Conservation (phyloP, 1,140 invertebrate species). For the Dysdera silvatica region DNA sequence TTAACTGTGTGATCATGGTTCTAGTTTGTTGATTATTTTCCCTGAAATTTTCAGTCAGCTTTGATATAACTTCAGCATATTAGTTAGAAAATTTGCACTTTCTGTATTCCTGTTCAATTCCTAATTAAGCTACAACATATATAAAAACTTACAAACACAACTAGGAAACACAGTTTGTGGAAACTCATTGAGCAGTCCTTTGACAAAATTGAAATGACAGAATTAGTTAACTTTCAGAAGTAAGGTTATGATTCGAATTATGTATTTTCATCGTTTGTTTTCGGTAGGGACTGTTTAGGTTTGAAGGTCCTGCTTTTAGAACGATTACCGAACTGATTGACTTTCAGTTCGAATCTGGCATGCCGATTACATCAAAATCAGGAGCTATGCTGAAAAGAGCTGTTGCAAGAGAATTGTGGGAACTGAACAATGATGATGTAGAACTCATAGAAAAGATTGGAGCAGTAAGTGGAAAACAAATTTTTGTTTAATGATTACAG, state of each 20-base stretch:
- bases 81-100: too few relatives aligned
- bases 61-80: too few relatives aligned
- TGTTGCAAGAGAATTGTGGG: conserved; percentile 83
- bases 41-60: too few relatives aligned
- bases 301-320: conserved; percentile 85
- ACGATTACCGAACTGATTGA: conserved; percentile 84
- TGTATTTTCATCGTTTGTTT: neutral
- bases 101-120: too few relatives aligned
- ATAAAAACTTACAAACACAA: too few relatives aligned
- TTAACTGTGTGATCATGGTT: too few relatives aligned
- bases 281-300: conserved; percentile 72
- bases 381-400: conserved; percentile 79
- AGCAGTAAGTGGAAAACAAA: conserved; percentile 54
- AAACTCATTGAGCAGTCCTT: too few relatives aligned
- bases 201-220: too few relatives aligned
- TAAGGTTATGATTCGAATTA: neutral
- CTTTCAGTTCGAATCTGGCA: conserved; percentile 71
- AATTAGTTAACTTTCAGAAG: too few relatives aligned
- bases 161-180: too few relatives aligned
- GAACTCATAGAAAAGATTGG: conserved; percentile 88
- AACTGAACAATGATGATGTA: conserved; percentile 93
- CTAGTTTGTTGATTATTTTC: too few relatives aligned
- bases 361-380: conserved; percentile 81
- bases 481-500: neutral
- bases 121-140: too few relatives aligned